Conservation (phyloP, 2,797 vertebrate species). For the Strix occidentalis region DNA sequence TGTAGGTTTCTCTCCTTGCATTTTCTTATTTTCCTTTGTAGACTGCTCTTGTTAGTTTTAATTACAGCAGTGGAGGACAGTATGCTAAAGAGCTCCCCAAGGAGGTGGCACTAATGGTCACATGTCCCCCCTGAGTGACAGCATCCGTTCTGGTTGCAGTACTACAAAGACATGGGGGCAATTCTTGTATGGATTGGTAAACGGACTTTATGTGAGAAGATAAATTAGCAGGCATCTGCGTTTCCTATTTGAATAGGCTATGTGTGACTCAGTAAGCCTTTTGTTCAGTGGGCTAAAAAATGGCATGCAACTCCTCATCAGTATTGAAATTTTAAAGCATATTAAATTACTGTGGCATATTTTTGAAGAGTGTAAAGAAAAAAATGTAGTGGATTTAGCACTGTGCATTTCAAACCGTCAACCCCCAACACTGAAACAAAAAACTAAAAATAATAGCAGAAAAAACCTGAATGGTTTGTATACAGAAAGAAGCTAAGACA, state of each 20-base stretch:
- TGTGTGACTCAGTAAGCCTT: slow-evolving; percentile 70
- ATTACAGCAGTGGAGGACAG: slow-evolving; percentile 66
- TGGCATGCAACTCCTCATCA: slow-evolving; percentile 53
- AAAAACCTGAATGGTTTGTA: background rate
- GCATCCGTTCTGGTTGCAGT: slow-evolving; percentile 60
- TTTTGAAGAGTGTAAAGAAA: slow-evolving; percentile 81
- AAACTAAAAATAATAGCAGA: background rate
- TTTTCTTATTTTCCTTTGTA: slow-evolving; percentile 62
- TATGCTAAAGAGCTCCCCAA: slow-evolving; percentile 64
- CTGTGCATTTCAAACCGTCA: slow-evolving; percentile 4
- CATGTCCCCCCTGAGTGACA: slow-evolving; percentile 63
- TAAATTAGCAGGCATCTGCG: slow-evolving; percentile 68
- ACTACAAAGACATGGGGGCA: slow-evolving; percentile 61
- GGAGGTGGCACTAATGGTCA: slow-evolving; percentile 59
- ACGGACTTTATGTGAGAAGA: slow-evolving; percentile 61
- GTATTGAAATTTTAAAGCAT: slow-evolving; percentile 63
- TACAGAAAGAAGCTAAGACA: background rate
- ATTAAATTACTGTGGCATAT: slow-evolving; percentile 74
- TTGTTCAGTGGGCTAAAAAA: slow-evolving; percentile 65
- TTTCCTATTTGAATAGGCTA: slow-evolving; percentile 65
- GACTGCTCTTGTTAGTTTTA: slow-evolving; percentile 64
- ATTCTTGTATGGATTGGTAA: slow-evolving; percentile 61
- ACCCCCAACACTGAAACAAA: background rate
- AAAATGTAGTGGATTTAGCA: background rate
- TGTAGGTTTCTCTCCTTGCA: slow-evolving; percentile 1